Evolutionary conservation across 2,113 vertebrate species (phyloP).

Genomic region (Scomber scombrus): DNA sequence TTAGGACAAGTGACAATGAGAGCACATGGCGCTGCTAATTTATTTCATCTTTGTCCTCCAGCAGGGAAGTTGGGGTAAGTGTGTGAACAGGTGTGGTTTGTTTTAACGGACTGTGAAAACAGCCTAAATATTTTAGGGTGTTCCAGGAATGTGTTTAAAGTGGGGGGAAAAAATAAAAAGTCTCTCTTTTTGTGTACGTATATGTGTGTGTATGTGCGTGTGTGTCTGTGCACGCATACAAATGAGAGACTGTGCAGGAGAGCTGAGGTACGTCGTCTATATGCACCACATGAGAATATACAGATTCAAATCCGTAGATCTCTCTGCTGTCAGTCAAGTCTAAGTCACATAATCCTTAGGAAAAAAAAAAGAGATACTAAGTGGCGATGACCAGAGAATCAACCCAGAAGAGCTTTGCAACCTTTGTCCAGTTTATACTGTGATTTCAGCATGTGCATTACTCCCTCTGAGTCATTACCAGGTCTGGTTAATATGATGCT

Average conservation of each 20-base stretch:
- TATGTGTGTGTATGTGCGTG: neutral
- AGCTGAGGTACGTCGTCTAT: conserved; percentile 33
- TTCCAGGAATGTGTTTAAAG: conserved; percentile 57
- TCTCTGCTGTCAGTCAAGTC: conserved; percentile 36
- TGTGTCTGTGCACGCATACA: neutral
- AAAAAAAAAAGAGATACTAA: neutral
- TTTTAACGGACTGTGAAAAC: conserved; percentile 54
- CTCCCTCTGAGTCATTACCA: conserved; percentile 35
- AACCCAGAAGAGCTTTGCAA: conserved; percentile 22
- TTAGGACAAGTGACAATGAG: conserved; percentile 17
- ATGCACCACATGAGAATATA: conserved; percentile 50
- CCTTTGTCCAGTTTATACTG: conserved; percentile 28
- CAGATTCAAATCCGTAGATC: conserved; percentile 41
- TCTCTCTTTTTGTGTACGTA: neutral
- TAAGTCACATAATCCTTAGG: conserved; percentile 46
- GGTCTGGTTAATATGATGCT: conserved; percentile 50
- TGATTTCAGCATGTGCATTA: conserved; percentile 7
- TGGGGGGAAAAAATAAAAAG: conserved; percentile 9
- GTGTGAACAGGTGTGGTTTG: conserved; percentile 35
- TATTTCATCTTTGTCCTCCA: conserved; percentile 24
- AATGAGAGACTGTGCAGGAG: conserved; percentile 2
- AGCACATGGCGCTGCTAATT: conserved; percentile 29
- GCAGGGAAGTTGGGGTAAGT: conserved; percentile 16
- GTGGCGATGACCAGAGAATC: conserved; percentile 25
- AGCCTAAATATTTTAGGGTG: conserved; percentile 59